A percentile compares a stretch with the other conserved stretches of the same genome.
phyloP scores from a whole-genome alignment of 2,113 vertebrate genomes.

The Hippocampus mohnikei region DNA sequence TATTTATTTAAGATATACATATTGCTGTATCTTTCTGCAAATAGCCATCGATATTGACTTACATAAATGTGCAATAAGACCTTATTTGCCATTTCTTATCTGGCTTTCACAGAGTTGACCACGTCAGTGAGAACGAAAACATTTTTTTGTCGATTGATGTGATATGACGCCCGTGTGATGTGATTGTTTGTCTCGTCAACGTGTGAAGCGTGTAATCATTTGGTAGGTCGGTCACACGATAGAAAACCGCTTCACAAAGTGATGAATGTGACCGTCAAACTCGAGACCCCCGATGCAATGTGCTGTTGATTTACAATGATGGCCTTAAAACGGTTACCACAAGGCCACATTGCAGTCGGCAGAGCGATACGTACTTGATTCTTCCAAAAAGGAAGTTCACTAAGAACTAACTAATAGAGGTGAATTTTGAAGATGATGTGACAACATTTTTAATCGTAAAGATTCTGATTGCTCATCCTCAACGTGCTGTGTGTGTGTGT shows the following conservation, averaged over 20 bases:
- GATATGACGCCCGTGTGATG: constrained; percentile 2
- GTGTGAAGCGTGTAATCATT: not conserved
- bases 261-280: not conserved
- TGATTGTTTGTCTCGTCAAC: constrained; percentile 36
- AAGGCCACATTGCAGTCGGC: not conserved
- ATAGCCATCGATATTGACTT: constrained; percentile 62
- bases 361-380: not conserved
- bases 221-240: not conserved
- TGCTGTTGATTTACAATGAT: not conserved
- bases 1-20: constrained; percentile 70
- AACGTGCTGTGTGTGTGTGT: not conserved
- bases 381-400: not conserved
- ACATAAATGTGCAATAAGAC: constrained; percentile 75
- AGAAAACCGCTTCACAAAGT: not conserved
- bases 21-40: constrained; percentile 71
- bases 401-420: not conserved
- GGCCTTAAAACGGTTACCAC: not conserved
- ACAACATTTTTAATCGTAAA: not conserved
- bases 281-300: not conserved
- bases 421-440: not conserved
- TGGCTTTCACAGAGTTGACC: constrained; percentile 51
- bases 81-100: constrained; percentile 58
- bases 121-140: constrained; percentile 27
- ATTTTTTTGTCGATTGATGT: constrained; percentile 34
- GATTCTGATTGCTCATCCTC: not conserved